phyloP scores from a whole-genome alignment of 1,140 invertebrate genomes.

The Trachymyrmex cornetzi region DNA sequence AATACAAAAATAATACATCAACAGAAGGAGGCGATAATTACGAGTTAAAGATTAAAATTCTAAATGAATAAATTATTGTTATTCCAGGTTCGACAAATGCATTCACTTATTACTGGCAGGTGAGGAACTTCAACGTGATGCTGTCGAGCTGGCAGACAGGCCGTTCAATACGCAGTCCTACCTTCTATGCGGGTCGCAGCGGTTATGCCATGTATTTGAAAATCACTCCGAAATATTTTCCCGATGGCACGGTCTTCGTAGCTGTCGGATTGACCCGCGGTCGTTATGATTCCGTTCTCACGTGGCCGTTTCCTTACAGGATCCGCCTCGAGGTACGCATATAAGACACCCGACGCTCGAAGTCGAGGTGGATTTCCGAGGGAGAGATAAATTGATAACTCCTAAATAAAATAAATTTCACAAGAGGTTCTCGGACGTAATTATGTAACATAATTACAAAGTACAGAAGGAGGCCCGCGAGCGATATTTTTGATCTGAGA shows the following conservation, averaged over 20 bases:
- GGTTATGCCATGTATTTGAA: conserved; percentile 78
- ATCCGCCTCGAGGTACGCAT: conserved; percentile 79
- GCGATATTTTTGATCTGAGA: too few species aligned
- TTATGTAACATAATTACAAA: conserved; percentile 23
- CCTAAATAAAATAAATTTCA: conserved; percentile 10
- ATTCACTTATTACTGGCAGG: conserved; percentile 86
- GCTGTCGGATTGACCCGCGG: conserved; percentile 85
- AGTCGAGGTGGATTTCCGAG: neutral
- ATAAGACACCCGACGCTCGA: conserved; percentile 13
- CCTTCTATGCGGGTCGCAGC: conserved; percentile 83
- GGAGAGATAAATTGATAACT: neutral
- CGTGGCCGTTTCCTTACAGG: conserved; percentile 86
- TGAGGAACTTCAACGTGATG: conserved; percentile 82
- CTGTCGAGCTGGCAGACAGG: conserved; percentile 82
- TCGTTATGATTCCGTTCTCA: conserved; percentile 78
- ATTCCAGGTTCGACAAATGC: conserved; percentile 57
- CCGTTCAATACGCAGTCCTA: conserved; percentile 82
- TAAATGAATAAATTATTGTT: neutral
- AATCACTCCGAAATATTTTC: conserved; percentile 83
- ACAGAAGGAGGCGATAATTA: neutral
- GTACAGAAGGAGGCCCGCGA: neutral
- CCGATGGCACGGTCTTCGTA: conserved; percentile 84
- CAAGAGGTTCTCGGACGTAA: neutral
- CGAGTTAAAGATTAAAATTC: neutral
- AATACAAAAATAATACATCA: neutral